Evolutionary conservation across 2,888 invertebrate genomes (phyloP).

Genomic region (Sepiola atlantica): DNA sequence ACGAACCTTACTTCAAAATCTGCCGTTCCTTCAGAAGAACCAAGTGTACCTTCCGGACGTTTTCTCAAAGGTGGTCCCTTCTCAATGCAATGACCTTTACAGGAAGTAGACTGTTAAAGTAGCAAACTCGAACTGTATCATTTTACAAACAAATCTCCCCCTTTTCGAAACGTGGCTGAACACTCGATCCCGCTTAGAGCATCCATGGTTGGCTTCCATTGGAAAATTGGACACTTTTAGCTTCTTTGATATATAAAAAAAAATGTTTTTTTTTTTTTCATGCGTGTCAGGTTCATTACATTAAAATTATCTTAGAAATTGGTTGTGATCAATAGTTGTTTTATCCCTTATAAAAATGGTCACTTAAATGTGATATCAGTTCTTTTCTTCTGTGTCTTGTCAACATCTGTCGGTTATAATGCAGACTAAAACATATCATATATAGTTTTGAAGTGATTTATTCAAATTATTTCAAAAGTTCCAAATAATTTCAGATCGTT

Average conservation of each 20-base stretch:
- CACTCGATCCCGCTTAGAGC: neutral
- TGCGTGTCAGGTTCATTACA: neutral
- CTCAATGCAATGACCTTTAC: neutral
- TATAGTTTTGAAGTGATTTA: neutral
- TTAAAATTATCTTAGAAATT: neutral
- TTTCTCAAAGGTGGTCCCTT: constrained; percentile 36
- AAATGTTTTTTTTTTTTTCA: neutral
- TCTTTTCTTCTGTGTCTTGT: neutral
- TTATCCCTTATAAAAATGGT: neutral
- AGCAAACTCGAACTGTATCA: neutral
- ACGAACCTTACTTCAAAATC: constrained; percentile 52
- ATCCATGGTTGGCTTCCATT: neutral
- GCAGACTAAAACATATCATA: neutral
- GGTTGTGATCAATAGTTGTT: neutral
- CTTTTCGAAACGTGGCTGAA: neutral
- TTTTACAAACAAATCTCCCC: neutral
- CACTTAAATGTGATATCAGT: neutral
- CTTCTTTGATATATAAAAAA: neutral
- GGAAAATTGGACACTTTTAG: neutral
- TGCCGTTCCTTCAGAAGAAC: constrained; percentile 22
- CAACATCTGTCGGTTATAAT: neutral
- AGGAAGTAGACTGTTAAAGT: neutral
- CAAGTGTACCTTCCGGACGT: constrained; percentile 25
- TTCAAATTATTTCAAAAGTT: neutral
- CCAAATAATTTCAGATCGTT: neutral